Base-by-base conservation (phyloP, 1,140 invertebrate genomes). In the Episyrphus balteatus region DNA sequence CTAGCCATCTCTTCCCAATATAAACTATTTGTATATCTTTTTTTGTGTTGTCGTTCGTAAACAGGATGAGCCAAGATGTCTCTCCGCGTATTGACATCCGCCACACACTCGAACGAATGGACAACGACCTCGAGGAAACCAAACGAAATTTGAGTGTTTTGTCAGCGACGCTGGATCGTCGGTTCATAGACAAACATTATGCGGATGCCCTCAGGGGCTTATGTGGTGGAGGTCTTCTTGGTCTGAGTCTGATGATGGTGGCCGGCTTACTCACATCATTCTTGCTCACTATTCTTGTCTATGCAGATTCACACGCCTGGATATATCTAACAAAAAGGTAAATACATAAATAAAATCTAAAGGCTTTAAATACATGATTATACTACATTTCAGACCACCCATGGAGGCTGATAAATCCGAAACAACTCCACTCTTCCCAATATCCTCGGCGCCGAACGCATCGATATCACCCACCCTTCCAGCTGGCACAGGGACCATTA, bases 251-350 rank as follows among this genome's bases (percentile, higher is more conserved):
- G 44, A 85, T 91, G 79, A 73, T 91, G 52, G 62, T 83, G 10
- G 84, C 86, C 1, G 80, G 83, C 30, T 67, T 83, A 33, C 72
- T 80, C 9, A 80, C 84, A 46, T 85, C 86, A 45, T 73, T 90
- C 38, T 73, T 89, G 51, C 81, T 95, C 66, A 93, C 91, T 0
- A 78, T 92, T 32, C 78, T 95, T 11, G 91, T 95, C 32, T 89
- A 91, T 77, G 82, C 93, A 18, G 90, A 93, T 64, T 93, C 90
- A n/a, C 90, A 94, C 66, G 91, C 90, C 13, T 96, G 92, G 92
- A 94, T 95, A 57, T 93, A 94, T 62, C 87, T 94, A 54, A 84
- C 86, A 65, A 91, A 90, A 70, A 54, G 62, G 65, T 66, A 53
- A 36, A 49, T 45, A 34, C n/a, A 10, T 34, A 10, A 34, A 10